phyloP scores from a whole-genome alignment of 1,140 invertebrate genomes.

The Anadara kagoshimensis region DNA sequence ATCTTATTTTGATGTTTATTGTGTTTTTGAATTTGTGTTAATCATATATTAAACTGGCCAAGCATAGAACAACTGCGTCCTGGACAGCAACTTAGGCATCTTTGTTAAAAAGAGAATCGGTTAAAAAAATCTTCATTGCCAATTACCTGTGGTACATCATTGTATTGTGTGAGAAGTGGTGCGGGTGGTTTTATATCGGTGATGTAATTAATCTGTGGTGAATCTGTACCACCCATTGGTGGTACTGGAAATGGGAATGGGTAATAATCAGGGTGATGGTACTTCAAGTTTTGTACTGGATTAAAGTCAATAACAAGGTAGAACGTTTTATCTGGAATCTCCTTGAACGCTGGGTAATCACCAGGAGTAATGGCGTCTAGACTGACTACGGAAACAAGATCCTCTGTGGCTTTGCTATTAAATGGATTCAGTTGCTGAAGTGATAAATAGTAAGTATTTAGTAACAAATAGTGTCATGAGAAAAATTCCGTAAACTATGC shows the following conservation, averaged over 20 bases:
- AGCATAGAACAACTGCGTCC: too few relatives aligned
- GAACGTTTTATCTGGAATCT: conserved; percentile 53
- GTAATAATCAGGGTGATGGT: conserved; percentile 41
- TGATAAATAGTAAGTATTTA: background rate
- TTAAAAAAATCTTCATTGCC: too few relatives aligned
- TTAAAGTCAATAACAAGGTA: conserved; percentile 63
- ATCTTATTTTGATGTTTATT: too few relatives aligned
- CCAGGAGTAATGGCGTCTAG: conserved; percentile 80
- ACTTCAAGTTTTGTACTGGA: conserved; percentile 52
- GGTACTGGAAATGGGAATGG: conserved; percentile 25
- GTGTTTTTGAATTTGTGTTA: too few relatives aligned
- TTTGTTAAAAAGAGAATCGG: too few relatives aligned
- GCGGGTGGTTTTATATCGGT: conserved; percentile 84
- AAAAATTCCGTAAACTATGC: background rate
- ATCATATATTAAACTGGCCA: too few relatives aligned
- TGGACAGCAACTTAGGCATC: too few relatives aligned
- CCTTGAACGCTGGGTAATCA: conserved; percentile 75
- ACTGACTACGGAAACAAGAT: conserved; percentile 79
- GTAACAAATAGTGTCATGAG: background rate
- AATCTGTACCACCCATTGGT: conserved; percentile 79
- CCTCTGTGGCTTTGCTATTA: conserved; percentile 76
- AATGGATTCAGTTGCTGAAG: background rate
- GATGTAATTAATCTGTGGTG: conserved; percentile 92
- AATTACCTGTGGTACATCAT: conserved; percentile 80
- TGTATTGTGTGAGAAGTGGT: conserved; percentile 83